Percentiles rank a stretch among this genome's conserved stretches.
Evolutionary conservation across 2,888 invertebrate genomes (phyloP).

Genomic region (Ptilodon capucinus): DNA sequence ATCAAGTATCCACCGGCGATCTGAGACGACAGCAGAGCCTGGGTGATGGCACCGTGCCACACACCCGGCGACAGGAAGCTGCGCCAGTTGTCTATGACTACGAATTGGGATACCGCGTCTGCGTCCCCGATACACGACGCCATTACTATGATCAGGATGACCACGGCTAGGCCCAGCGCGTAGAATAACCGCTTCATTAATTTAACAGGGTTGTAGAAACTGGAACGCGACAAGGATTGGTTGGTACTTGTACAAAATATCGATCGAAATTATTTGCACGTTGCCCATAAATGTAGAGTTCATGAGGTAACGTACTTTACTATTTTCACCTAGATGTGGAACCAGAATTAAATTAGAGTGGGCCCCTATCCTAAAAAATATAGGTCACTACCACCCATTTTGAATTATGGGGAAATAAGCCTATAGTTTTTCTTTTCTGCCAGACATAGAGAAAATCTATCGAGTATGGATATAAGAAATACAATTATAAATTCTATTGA

Average conservation of each 20-base stretch:
- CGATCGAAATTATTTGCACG: too few species aligned
- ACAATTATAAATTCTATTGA: background rate
- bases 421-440: too few species aligned
- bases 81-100: conserved; percentile 41
- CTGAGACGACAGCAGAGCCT: conserved; percentile 61
- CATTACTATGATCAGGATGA: conserved; percentile 42
- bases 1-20: conserved; percentile 65
- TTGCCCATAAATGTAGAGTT: too few species aligned
- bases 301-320: too few species aligned
- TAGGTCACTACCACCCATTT: too few species aligned
- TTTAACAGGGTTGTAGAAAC: conserved; percentile 65
- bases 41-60: conserved; percentile 60
- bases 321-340: too few species aligned
- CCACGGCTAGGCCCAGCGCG: conserved; percentile 44
- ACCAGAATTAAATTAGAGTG: too few species aligned
- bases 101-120: conserved; percentile 34
- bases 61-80: conserved; percentile 49
- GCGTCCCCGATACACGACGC: conserved; percentile 40
- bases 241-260: too few species aligned
- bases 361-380: too few species aligned
- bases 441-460: too few species aligned
- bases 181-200: conserved; percentile 64
- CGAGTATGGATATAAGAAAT: background rate
- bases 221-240: conserved; percentile 38
- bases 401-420: too few species aligned